Evolutionary conservation across 2,113 vertebrate genomes (phyloP).

Genomic region (Ursus arctos): DNA sequence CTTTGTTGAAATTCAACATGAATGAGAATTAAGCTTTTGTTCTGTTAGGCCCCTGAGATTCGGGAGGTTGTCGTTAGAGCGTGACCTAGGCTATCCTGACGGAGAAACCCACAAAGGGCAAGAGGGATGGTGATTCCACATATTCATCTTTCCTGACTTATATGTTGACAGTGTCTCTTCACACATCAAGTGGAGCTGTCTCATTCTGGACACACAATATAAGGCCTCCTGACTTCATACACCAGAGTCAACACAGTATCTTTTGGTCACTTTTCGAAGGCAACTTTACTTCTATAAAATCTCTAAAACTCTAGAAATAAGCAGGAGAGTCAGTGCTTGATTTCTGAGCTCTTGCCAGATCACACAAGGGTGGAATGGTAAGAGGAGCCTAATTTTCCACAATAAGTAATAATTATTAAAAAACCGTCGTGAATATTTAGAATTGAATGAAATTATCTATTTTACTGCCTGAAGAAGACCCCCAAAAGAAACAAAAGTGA

Average conservation of each 20-base stretch:
- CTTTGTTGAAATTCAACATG: background rate
- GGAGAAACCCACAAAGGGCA: background rate
- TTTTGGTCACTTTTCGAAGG: conserved; percentile 23
- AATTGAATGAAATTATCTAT: conserved; percentile 17
- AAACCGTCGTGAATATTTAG: background rate
- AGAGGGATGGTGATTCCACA: background rate
- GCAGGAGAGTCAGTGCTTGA: background rate
- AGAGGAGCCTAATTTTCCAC: background rate
- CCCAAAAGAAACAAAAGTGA: background rate
- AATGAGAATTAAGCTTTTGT: background rate
- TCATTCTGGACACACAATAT: background rate
- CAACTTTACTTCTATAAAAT: background rate
- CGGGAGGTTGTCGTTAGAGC: background rate
- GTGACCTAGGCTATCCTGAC: background rate
- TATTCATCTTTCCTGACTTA: background rate
- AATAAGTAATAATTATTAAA: background rate
- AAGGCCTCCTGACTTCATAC: conserved; percentile 24
- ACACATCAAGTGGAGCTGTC: background rate
- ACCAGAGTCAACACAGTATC: background rate
- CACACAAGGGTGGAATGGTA: background rate
- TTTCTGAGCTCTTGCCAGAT: conserved; percentile 21
- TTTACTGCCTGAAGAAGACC: background rate
- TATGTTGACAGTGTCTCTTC: background rate
- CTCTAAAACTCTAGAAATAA: background rate
- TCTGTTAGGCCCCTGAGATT: background rate